phyloP scores from a whole-genome alignment of 2,113 vertebrate species.

The Sisor rabdophorus region DNA sequence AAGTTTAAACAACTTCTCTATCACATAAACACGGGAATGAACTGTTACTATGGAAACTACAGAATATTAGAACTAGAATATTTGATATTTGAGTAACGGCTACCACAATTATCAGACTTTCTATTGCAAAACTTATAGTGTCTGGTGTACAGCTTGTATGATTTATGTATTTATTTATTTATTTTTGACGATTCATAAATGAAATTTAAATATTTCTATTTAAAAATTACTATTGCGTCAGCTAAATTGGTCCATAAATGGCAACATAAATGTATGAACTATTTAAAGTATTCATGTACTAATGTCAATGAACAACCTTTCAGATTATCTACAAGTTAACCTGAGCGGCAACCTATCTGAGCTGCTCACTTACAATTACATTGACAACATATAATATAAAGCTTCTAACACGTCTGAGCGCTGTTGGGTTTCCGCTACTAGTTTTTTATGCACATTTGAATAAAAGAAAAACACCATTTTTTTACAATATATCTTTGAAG shows the following conservation, averaged over 20 bases:
- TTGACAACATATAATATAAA: neutral
- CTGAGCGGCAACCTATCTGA: neutral
- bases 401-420: neutral
- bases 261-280: neutral
- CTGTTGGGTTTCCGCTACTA: neutral
- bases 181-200: neutral
- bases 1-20: no score
- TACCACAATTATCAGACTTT: neutral
- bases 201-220: neutral
- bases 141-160: neutral
- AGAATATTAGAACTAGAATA: no score
- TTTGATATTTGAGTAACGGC: neutral
- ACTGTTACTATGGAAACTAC: neutral
- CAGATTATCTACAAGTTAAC: neutral
- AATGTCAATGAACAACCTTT: constrained; percentile 4
- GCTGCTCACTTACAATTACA: neutral
- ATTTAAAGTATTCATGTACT: neutral
- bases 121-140: neutral
- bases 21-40: neutral
- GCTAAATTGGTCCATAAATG: neutral
- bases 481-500: neutral
- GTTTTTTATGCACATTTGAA: constrained; percentile 17
- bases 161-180: neutral
- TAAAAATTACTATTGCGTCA: neutral
- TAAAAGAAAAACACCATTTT: neutral